Evolutionary conservation across 2,113 vertebrate genomes (phyloP).

Genomic region (Clarias gariepinus): DNA sequence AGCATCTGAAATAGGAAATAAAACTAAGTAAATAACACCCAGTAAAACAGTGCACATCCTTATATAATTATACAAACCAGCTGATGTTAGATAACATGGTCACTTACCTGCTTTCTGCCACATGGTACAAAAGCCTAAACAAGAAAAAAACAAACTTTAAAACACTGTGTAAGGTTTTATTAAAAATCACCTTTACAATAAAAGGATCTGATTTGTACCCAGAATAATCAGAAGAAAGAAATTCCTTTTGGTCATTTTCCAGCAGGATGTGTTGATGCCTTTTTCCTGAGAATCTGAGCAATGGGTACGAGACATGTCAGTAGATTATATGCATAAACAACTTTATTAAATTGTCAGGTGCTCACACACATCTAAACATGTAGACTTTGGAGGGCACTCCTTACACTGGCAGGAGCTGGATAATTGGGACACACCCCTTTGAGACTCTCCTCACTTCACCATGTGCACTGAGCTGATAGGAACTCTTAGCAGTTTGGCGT

Average conservation of each 20-base stretch:
- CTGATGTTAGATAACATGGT: not conserved
- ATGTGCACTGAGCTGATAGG: constrained; percentile 66
- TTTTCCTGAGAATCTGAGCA: not conserved
- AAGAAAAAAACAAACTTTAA: not conserved
- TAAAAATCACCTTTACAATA: not conserved
- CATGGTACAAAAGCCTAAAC: constrained; percentile 20
- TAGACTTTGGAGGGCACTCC: not conserved
- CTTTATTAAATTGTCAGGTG: not conserved
- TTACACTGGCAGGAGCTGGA: not conserved
- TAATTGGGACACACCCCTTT: constrained; percentile 28
- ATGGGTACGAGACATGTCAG: not conserved
- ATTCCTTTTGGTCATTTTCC: constrained; percentile 12
- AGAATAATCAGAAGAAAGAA: constrained; percentile 21
- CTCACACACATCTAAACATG: not conserved
- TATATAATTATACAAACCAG: not conserved
- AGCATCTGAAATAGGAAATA: constrained; percentile 44
- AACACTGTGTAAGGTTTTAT: not conserved
- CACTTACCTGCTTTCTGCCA: constrained; percentile 25
- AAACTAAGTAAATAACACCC: not conserved
- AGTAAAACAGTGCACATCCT: not conserved
- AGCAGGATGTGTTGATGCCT: not conserved
- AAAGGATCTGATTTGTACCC: constrained; percentile 11
- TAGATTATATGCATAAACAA: not conserved
- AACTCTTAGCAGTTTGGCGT: not conserved
- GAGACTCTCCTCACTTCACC: constrained; percentile 22